Percentiles rank a stretch among this genome's conserved stretches.
These are phyloP conservation scores for Eulemur albifrons DNA, from an alignment of 2,797 vertebrate genomes.

Conservation along the genomic window DNA sequence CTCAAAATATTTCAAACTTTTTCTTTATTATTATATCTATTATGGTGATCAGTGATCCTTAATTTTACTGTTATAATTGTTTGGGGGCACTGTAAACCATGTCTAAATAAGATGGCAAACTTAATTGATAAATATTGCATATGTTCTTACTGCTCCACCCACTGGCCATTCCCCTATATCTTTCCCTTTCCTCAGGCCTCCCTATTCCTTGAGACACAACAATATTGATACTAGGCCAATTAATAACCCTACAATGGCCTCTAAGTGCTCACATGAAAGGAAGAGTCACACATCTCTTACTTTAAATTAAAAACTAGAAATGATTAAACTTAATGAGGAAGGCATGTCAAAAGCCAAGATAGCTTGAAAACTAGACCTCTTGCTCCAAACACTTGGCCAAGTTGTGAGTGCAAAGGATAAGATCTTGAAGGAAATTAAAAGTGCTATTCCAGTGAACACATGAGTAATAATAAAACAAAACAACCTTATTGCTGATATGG, in stretches of 20 bases:
- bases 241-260: neutral
- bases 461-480: neutral
- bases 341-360: neutral
- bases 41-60: neutral
- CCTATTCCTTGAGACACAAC: neutral
- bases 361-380: neutral
- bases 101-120: neutral
- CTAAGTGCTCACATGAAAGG: neutral
- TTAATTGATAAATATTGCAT: neutral
- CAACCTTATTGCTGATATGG: neutral
- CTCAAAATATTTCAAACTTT: neutral
- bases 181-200: neutral
- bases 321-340: neutral
- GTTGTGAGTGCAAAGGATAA: neutral
- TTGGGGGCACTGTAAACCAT: neutral
- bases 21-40: neutral
- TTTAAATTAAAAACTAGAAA: neutral
- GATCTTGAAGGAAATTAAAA: neutral
- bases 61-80: neutral
- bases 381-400: neutral
- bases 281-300: neutral
- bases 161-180: neutral
- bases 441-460: neutral
- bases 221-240: neutral
- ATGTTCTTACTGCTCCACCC: neutral